Percentiles rank a stretch among this genome's conserved stretches.
These are phyloP conservation scores for Zoroaster sp. DNA, from an alignment of 53 echinoderm and acorn worm genomes.

Conservation along the genomic window DNA sequence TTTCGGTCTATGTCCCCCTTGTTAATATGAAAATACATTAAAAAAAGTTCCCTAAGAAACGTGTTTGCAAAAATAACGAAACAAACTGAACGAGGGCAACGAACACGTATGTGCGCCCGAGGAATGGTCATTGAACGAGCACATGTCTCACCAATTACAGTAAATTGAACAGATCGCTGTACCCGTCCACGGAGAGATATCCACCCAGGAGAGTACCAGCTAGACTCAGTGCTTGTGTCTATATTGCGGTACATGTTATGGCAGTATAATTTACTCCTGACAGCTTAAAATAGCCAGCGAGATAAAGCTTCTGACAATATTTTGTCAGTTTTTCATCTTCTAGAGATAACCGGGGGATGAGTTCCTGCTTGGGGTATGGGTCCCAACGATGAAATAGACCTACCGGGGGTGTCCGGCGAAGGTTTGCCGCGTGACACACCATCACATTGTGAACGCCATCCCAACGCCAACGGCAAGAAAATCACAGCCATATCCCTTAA, in stretches of 20 bases:
- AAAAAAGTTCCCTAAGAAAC: no score
- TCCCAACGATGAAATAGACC: neutral
- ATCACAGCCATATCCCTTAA: slow-evolving; percentile 45
- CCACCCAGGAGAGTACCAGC: neutral
- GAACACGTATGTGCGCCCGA: neutral
- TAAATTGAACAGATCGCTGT: slow-evolving; percentile 31
- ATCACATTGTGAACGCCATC: slow-evolving; percentile 18
- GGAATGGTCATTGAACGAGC: neutral
- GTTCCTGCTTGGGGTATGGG: neutral
- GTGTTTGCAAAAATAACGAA: neutral
- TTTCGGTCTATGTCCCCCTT: no score
- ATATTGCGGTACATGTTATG: neutral
- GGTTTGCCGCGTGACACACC: slow-evolving; percentile 14
- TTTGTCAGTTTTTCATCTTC: neutral
- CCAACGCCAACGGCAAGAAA: slow-evolving; percentile 41
- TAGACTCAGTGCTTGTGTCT: neutral
- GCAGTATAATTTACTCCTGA: neutral
- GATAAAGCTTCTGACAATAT: neutral
- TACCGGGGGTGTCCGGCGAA: neutral
- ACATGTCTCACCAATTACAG: slow-evolving; percentile 45
- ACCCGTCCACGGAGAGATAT: neutral
- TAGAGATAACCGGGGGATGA: neutral
- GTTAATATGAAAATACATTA: no score
- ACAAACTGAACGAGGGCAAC: neutral
- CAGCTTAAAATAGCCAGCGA: neutral